Evolutionary conservation across 2,113 vertebrate genomes (phyloP).

Genomic region (Periophthalmodon schlosseri): DNA sequence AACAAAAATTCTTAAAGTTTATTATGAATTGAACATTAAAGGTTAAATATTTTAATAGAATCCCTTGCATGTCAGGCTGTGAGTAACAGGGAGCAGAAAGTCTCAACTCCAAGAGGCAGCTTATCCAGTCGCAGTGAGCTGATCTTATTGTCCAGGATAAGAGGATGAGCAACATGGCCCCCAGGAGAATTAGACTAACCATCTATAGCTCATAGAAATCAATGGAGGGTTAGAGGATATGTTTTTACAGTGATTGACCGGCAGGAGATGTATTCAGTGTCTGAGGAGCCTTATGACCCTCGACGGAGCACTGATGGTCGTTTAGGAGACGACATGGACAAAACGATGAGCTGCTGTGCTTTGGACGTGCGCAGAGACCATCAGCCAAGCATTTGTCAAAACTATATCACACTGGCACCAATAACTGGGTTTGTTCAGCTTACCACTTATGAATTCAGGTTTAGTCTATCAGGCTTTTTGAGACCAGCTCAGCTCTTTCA

Average conservation of each 20-base stretch:
- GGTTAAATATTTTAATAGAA: constrained; percentile 47
- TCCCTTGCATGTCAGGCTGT: constrained; percentile 46
- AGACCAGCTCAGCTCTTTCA: no score
- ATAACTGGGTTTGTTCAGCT: no score
- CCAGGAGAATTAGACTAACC: constrained; percentile 61
- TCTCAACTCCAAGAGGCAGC: constrained; percentile 55
- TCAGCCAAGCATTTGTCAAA: constrained; percentile 5
- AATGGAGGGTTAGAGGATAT: constrained; percentile 48
- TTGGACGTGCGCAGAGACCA: background rate
- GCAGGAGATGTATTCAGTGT: constrained; percentile 35
- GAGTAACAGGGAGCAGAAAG: constrained; percentile 49
- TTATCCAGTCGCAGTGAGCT: constrained; percentile 67
- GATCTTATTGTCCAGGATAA: constrained; percentile 73
- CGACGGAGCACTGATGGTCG: constrained; percentile 7
- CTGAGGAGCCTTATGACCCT: constrained; percentile 25
- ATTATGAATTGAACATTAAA: constrained; percentile 31
- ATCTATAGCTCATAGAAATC: constrained; percentile 59
- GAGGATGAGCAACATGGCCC: constrained; percentile 57
- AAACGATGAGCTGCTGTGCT: background rate
- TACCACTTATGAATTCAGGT: no score
- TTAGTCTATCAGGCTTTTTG: no score
- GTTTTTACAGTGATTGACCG: constrained; percentile 49
- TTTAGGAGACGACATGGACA: constrained; percentile 21
- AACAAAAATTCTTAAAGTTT: no score
- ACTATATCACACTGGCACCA: background rate